These are phyloP conservation scores for Canis aureus DNA, from an alignment of 2,113 vertebrate genomes.

Conservation along the genomic window DNA sequence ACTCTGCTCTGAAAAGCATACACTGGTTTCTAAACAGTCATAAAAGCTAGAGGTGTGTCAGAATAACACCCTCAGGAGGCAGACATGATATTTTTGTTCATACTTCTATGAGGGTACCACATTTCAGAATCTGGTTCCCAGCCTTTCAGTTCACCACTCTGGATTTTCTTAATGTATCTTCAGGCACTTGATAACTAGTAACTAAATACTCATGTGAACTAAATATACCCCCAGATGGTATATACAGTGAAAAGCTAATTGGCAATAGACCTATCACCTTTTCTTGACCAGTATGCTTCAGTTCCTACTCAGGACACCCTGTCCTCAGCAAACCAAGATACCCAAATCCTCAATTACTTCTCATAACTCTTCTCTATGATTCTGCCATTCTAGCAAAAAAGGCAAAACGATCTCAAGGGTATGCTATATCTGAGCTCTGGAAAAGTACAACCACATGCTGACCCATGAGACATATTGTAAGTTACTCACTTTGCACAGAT, in stretches of 20 bases:
- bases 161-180: background rate
- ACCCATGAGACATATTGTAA: background rate
- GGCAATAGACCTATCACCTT: background rate
- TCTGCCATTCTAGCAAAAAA: background rate
- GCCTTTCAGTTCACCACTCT: background rate
- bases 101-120: rapidly evolving
- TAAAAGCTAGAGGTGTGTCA: background rate
- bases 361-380: background rate
- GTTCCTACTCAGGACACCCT: background rate
- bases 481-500: background rate
- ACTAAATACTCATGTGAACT: background rate
- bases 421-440: background rate
- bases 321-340: background rate
- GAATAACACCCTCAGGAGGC: background rate
- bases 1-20: background rate
- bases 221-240: background rate
- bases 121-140: background rate
- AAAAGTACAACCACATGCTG: background rate
- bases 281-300: background rate
- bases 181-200: background rate
- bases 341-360: background rate
- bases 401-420: background rate
- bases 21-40: background rate
- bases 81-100: background rate
- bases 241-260: background rate